Evolutionary conservation across 2,113 vertebrate species (phyloP).

Genomic region (Beaufortia kweichowensis): DNA sequence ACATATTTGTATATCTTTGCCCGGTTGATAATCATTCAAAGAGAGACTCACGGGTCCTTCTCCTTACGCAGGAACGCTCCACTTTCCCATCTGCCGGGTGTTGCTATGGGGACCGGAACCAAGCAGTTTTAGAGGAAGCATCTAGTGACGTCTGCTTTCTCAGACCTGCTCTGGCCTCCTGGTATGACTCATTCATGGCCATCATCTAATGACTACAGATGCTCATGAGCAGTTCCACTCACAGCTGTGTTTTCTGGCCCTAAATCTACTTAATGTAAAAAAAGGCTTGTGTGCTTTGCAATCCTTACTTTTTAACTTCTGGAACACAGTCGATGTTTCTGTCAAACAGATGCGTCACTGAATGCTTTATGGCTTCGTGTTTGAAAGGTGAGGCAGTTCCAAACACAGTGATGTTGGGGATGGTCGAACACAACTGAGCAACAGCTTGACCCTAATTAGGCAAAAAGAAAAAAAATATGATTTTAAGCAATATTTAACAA

Average conservation of each 20-base stretch:
- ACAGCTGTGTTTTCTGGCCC: not conserved
- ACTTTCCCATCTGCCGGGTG: slow-evolving; percentile 60
- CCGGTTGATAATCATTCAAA: not conserved
- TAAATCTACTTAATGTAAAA: not conserved
- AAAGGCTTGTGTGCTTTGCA: not conserved
- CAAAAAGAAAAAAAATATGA: not conserved
- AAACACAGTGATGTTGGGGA: slow-evolving; percentile 90
- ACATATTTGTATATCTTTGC: slow-evolving; percentile 43
- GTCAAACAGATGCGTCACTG: slow-evolving; percentile 93
- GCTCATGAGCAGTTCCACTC: not conserved
- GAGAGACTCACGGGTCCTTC: slow-evolving; percentile 52
- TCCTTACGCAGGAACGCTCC: slow-evolving; percentile 58
- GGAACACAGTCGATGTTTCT: slow-evolving; percentile 93
- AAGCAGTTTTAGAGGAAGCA: slow-evolving; percentile 67
- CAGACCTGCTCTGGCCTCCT: slow-evolving; percentile 50
- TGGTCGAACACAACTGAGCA: slow-evolving; percentile 92
- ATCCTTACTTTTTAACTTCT: slow-evolving; percentile 93
- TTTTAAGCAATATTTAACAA: not conserved
- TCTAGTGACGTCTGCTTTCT: slow-evolving; percentile 68
- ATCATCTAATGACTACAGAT: slow-evolving; percentile 12
- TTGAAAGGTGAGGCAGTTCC: slow-evolving; percentile 95
- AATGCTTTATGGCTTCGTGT: slow-evolving; percentile 93
- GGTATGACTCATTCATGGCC: slow-evolving; percentile 53
- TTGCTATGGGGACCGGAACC: slow-evolving; percentile 73
- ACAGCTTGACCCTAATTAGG: slow-evolving; percentile 92